phyloP scores from a whole-genome alignment of 2,888 invertebrate genomes.

The Scaptomyza reducta region DNA sequence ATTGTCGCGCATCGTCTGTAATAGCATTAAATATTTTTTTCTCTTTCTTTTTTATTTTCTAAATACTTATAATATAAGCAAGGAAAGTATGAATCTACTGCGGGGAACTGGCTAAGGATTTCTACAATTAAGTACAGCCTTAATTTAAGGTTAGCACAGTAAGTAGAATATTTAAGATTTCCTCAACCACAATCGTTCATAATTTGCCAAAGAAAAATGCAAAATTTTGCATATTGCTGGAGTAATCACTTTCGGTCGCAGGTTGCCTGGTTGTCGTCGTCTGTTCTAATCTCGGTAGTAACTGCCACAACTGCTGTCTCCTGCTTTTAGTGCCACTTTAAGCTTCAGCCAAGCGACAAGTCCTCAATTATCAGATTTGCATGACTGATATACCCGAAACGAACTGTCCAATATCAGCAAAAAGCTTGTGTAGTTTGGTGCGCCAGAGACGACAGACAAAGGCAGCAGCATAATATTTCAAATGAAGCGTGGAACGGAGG shows the following conservation, averaged over 20 bases:
- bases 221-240: constrained; percentile 51
- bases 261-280: constrained; percentile 19
- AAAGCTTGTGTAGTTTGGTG: constrained; percentile 14
- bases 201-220: constrained; percentile 43
- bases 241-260: constrained; percentile 66
- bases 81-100: too few relatives aligned
- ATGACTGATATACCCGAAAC: constrained; percentile 66
- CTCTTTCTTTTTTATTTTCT: constrained; percentile 48
- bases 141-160: too few relatives aligned
- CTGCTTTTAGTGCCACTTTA: constrained; percentile 56
- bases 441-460: background rate
- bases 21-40: constrained; percentile 20
- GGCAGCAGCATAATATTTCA: constrained; percentile 73
- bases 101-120: too few relatives aligned
- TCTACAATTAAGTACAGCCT: too few relatives aligned
- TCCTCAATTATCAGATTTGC: constrained; percentile 80
- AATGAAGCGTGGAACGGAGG: constrained; percentile 66
- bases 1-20: constrained; percentile 43
- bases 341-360: constrained; percentile 73
- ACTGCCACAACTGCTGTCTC: constrained; percentile 23
- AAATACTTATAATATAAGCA: too few relatives aligned
- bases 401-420: constrained; percentile 32
- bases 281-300: constrained; percentile 52
- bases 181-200: constrained; percentile 60
- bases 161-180: background rate